Evolutionary conservation across 2,888 invertebrate species (phyloP), one percentile per base, ranked within the genome.

Genomic region (Isotomurus palustris): DNA sequence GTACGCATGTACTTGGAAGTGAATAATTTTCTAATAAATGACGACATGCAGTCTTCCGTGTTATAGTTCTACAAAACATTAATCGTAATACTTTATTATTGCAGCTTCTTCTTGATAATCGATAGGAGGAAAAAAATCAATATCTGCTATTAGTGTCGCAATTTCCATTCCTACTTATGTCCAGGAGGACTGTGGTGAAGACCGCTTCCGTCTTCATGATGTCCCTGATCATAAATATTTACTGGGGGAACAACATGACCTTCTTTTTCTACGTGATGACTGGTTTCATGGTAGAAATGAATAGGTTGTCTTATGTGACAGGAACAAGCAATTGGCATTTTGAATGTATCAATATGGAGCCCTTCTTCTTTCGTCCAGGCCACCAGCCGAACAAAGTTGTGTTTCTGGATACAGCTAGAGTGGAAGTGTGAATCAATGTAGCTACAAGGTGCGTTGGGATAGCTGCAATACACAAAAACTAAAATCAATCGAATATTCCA

Each of bases 351-450:
- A 54, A 74, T 70, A 56, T 74, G 73, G 24, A 73, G 65, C 17
- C 74, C 73, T 24, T 69, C 59, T 6, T 72, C 70, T 38, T 73
- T 69, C 28, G 73, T 73, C 72, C 74, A 76, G 1, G 74, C 72
- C 24, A 75, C 64, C 8, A 75, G 64, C 12, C 75, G 69, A 27
- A 75, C 75, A 54, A 74, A 74, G 55, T 74, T 74, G 58, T 74
- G 73, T 10, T 75, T 72, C 60, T 76, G 75, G 25, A 73, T 70
- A 63, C 75, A 76, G 4, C 73, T 71, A 4, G 75, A 73, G 48
- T 72, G 70, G 54, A 72, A 71, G 53, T 72, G 72, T 21, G 72
- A 69, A 5, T 72, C 72, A 2, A 76, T 73, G 55, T 73, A 75
- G 56, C 73, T 74, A 67, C 75, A 76, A 4, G 71, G 64, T 29